These are phyloP conservation scores for Ectobius pallidus DNA, from an alignment of 2,888 invertebrate species.

Conservation along the genomic window DNA sequence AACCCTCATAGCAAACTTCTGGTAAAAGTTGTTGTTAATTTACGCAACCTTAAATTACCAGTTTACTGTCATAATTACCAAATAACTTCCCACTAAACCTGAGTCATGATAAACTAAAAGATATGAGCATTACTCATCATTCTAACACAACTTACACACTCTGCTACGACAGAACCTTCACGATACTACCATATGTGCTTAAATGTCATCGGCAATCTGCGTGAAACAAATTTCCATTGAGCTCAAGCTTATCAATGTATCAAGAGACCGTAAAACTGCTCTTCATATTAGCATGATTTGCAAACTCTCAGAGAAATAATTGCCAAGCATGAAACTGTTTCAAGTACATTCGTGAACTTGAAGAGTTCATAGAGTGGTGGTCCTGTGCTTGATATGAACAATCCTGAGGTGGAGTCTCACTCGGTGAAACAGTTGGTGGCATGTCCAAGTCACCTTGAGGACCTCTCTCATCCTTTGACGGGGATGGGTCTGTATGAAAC, in stretches of 20 bases:
- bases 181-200: neutral
- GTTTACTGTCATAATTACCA: too few species aligned
- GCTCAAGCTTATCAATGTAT: neutral
- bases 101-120: too few species aligned
- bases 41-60: too few species aligned
- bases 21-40: too few species aligned
- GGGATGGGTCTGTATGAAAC: neutral
- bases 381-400: neutral
- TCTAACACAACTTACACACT: too few species aligned
- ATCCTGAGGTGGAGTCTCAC: neutral
- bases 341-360: neutral
- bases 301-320: neutral
- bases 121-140: too few species aligned
- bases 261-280: neutral
- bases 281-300: neutral
- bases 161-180: too few species aligned
- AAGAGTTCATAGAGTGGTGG: neutral
- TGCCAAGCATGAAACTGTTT: constrained; percentile 9
- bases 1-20: too few species aligned
- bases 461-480: neutral
- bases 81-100: too few species aligned
- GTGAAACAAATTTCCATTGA: neutral
- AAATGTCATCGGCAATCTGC: neutral
- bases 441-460: neutral
- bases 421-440: neutral